phyloP scores from a whole-genome alignment of 2,888 invertebrate species.

The Heliconius hortense region DNA sequence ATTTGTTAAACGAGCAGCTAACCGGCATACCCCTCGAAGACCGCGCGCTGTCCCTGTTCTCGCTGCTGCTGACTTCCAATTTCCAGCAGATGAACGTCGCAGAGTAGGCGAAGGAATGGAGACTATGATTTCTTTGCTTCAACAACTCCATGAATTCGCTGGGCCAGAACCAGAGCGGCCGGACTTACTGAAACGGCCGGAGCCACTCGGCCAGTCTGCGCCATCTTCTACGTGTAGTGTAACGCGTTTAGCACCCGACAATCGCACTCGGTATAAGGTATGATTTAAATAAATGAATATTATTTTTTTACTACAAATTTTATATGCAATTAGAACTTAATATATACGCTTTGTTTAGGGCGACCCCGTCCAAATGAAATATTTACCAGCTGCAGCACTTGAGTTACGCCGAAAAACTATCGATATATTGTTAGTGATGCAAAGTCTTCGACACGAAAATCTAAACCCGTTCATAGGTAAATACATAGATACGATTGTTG shows the following conservation, averaged over 20 bases:
- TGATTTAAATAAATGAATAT: conserved; percentile 42
- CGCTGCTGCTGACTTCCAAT: conserved; percentile 56
- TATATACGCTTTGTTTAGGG: conserved; percentile 82
- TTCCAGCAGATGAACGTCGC: conserved; percentile 58
- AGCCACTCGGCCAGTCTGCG: conserved; percentile 71
- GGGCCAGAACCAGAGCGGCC: conserved; percentile 92
- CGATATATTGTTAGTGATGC: conserved; percentile 89
- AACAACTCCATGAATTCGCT: conserved; percentile 91
- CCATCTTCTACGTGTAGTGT: conserved; percentile 79
- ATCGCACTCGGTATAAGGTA: conserved; percentile 92
- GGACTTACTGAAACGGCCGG: conserved; percentile 88
- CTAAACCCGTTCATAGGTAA: conserved; percentile 91
- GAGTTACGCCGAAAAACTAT: conserved; percentile 91
- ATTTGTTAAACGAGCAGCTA: conserved; percentile 35
- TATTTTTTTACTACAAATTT: too few relatives aligned
- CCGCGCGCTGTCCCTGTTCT: conserved; percentile 51
- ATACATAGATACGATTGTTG: not conserved
- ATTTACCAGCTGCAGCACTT: conserved; percentile 84
- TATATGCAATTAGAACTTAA: not conserved
- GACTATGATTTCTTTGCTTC: conserved; percentile 92
- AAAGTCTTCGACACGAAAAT: conserved; percentile 94
- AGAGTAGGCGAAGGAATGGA: conserved; percentile 88
- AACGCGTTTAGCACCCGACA: conserved; percentile 81
- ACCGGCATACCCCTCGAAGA: conserved; percentile 42
- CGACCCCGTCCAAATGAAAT: conserved; percentile 93